These are phyloP conservation scores for Bursaphelenchus okinawaensis DNA, from an alignment of 2,888 invertebrate species.

Conservation along the genomic window DNA sequence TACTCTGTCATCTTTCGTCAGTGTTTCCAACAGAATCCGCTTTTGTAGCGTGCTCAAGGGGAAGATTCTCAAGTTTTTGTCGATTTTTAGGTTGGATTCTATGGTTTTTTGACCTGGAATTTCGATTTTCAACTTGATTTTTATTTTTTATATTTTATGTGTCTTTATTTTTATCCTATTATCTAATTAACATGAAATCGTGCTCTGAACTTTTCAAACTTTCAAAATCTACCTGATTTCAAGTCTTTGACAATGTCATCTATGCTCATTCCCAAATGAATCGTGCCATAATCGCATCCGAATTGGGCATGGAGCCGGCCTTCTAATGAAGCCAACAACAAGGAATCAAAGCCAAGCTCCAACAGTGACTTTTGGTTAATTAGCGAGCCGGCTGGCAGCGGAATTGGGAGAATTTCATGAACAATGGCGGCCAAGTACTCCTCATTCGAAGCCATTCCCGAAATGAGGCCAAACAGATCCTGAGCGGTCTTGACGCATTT, in stretches of 20 bases:
- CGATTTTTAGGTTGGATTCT: no score
- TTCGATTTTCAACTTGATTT: no score
- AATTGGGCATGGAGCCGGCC: constrained; percentile 6
- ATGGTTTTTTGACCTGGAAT: no score
- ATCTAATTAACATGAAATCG: no score
- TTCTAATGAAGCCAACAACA: constrained; percentile 22
- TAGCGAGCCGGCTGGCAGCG: background rate
- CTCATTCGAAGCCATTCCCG: background rate
- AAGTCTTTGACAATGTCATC: no score
- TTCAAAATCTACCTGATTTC: no score
- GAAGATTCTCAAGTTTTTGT: no score
- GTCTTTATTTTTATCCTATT: no score
- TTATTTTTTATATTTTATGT: no score
- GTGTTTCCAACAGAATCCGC: background rate
- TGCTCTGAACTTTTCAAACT: no score
- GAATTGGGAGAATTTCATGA: background rate
- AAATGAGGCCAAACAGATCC: background rate
- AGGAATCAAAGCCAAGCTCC: constrained; percentile 18
- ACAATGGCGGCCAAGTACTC: background rate
- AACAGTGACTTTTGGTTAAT: constrained; percentile 3
- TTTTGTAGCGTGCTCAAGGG: background rate
- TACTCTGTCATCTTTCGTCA: background rate
- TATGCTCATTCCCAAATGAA: constrained; percentile 14
- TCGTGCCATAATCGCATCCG: constrained; percentile 13
- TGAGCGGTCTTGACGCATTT: background rate